Evolutionary conservation across 2,888 invertebrate genomes (phyloP).

Genomic region (Acleris sparsana): DNA sequence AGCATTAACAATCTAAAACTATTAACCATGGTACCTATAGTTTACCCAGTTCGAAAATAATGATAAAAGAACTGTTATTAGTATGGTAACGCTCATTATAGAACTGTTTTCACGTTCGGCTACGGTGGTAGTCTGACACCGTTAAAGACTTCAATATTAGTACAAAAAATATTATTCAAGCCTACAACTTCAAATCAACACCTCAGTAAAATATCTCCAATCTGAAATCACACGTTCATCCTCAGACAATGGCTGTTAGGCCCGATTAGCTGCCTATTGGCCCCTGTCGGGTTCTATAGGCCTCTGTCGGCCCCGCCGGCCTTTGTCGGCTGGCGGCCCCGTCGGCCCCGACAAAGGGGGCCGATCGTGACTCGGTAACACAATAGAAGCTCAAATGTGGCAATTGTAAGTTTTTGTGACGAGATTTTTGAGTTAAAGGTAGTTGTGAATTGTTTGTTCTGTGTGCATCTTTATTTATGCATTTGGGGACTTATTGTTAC

Average conservation of each 20-base stretch:
- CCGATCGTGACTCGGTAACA: slow-evolving; percentile 7
- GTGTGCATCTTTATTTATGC: too few relatives aligned
- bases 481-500: too few relatives aligned
- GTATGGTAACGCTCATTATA: too few relatives aligned
- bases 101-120: too few relatives aligned
- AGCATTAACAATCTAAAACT: too few relatives aligned
- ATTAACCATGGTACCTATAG: too few relatives aligned
- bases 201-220: not conserved
- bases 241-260: slow-evolving; percentile 8
- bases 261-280: slow-evolving; percentile 18
- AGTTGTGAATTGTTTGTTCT: too few relatives aligned
- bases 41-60: too few relatives aligned
- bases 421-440: too few relatives aligned
- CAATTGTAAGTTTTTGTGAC: slow-evolving; percentile 2
- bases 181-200: not conserved
- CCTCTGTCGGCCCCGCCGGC: slow-evolving; percentile 7
- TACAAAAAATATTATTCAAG: not conserved
- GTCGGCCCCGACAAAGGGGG: not conserved
- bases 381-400: not conserved
- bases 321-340: not conserved
- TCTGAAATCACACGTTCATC: slow-evolving; percentile 8
- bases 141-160: too few relatives aligned
- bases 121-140: too few relatives aligned
- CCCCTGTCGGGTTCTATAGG: slow-evolving; percentile 3
- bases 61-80: too few relatives aligned